Evolutionary conservation across 2,797 vertebrate genomes (phyloP), one percentile per base, ranked within the genome.

Genomic region (Taenioides sp.): DNA sequence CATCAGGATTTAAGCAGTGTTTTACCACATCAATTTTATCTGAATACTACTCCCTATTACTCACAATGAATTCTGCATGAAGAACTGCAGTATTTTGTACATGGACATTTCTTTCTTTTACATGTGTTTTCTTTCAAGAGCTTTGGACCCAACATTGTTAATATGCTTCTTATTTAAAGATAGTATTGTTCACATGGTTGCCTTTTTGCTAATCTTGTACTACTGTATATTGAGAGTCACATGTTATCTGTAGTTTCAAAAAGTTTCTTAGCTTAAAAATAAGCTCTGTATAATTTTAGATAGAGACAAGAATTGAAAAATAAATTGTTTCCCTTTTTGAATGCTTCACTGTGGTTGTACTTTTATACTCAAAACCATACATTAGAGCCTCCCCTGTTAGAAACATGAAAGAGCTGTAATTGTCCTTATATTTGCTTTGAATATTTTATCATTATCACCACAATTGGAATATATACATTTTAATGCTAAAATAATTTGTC

Each of bases 141-240:
- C 82, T 79, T 17, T 82, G 65, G 63, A 82, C 34, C 54, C 52
- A 23, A 84, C 28, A 64, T 52, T 70, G 59, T 16, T 80, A 25
- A 50, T 73, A 37, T 75, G 72, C 67, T 69, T 54, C 65, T 65
- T 37, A 72, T 28, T 67, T 67, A 31, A 65, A 61, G 22, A 65
- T 79, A 75, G 68, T 70, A 34, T 70, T 60, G 60, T 83, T 92
- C 91, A 93, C 91, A 72, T 80, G 81, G 86, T 81, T 91, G 91
- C 91, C 92, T 92, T 92, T 88, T 82, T 81, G 64, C 79, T 75
- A 60, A 79, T 59, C 64, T 71, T 73, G 37, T 16, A 72, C 17
- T 64, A 22, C 57, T 71, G 34, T 37, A 47, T 70, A 47, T 47
- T 47, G 3, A 1, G 58, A 27, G 6, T 55, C n/a, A 7, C 7